Conservation (phyloP, 2,888 invertebrate genomes). For the Halictus quadricinctus region DNA sequence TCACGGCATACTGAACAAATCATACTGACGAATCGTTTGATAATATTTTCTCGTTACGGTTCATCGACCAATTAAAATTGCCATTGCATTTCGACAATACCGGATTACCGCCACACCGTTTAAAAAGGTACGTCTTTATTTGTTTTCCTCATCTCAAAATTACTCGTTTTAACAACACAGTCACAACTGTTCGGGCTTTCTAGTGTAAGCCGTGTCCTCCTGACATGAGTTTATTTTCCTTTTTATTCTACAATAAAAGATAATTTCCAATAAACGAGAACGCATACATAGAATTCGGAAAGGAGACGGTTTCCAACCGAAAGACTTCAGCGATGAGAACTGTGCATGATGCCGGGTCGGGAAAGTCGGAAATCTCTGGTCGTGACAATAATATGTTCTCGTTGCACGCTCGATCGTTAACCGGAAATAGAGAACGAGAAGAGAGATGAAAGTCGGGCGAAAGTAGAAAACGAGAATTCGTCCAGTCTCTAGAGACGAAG, state of each 20-base stretch:
- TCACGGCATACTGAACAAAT: not conserved
- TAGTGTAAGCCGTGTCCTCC: not conserved
- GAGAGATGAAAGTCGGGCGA: not conserved
- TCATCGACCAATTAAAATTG: not conserved
- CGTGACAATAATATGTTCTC: not conserved
- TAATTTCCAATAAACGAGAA: not conserved
- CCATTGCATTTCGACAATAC: not conserved
- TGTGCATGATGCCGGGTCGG: not conserved
- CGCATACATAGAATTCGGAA: not conserved
- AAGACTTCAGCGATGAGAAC: not conserved
- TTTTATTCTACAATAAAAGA: not conserved
- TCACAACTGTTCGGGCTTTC: not conserved
- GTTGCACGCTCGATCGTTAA: not conserved
- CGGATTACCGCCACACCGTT: slow-evolving; percentile 8
- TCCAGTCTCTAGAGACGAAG: not conserved
- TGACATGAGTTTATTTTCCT: not conserved
- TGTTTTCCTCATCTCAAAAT: not conserved
- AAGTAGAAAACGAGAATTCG: not conserved
- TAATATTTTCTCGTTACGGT: not conserved
- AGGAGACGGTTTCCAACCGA: not conserved
- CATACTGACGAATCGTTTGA: not conserved
- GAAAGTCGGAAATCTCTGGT: not conserved
- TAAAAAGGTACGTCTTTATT: slow-evolving; percentile 3
- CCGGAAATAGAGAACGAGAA: not conserved
- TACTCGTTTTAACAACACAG: too few species aligned